Evolutionary conservation across 2,797 vertebrate species (phyloP).

Genomic region (Lemur catta): DNA sequence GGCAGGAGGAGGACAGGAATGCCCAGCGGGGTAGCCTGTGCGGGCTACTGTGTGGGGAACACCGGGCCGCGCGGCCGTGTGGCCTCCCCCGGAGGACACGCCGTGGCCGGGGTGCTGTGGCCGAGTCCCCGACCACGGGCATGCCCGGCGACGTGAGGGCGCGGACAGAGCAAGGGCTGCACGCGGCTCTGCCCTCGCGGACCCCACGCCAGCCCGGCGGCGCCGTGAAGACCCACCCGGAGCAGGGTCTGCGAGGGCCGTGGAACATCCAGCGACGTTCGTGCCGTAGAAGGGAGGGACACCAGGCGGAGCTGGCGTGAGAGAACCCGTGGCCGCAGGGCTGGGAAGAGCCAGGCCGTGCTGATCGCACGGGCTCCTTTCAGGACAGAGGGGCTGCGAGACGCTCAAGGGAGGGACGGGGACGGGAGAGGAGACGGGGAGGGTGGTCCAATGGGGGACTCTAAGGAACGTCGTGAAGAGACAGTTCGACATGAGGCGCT

Average conservation of each 20-base stretch:
- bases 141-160: not conserved
- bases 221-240: not conserved
- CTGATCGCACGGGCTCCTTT: not conserved
- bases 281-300: not conserved
- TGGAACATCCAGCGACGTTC: not conserved
- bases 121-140: not conserved
- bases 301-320: not conserved
- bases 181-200: no score
- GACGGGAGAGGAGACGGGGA: not conserved
- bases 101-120: not conserved
- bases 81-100: not conserved
- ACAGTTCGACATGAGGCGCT: not conserved
- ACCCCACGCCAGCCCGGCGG: not conserved
- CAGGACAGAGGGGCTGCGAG: not conserved
- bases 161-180: not conserved
- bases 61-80: fast-evolving
- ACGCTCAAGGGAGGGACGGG: not conserved
- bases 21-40: not conserved
- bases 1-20: not conserved
- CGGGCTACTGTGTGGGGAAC: not conserved
- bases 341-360: not conserved
- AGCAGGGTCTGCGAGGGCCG: not conserved
- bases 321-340: not conserved
- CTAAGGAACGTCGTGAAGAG: not conserved
- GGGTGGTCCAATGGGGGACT: not conserved